Evolutionary conservation across 2,113 vertebrate genomes (phyloP).

Genomic region (Ictidomys tridecemlineatus): DNA sequence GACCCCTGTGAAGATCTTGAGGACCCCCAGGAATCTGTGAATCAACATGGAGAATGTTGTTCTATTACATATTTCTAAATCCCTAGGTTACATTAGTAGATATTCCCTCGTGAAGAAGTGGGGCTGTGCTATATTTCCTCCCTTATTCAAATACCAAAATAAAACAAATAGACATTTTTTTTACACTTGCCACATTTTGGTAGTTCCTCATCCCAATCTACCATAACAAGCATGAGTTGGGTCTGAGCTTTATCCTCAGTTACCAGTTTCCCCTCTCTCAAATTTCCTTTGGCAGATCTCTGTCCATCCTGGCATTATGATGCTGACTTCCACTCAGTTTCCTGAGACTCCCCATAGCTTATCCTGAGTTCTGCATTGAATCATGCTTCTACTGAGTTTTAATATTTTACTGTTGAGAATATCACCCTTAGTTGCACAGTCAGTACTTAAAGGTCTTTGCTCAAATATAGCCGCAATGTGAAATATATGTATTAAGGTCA

Average conservation of each 20-base stretch:
- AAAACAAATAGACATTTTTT: not conserved
- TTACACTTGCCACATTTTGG: not conserved
- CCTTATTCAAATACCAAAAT: not conserved
- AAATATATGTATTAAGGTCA: not conserved
- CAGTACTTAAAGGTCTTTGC: not conserved
- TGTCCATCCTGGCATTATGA: not conserved
- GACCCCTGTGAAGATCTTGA: not conserved
- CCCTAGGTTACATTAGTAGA: not conserved
- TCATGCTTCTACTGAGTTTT: not conserved
- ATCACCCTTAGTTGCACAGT: not conserved
- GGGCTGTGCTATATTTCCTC: not conserved
- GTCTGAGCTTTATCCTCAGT: not conserved
- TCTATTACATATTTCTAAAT: not conserved
- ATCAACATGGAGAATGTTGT: not conserved
- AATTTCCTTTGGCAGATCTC: not conserved
- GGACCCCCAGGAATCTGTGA: not conserved
- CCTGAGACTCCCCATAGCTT: not conserved
- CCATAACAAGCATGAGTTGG: not conserved
- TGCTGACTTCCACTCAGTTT: not conserved
- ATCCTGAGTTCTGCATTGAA: not conserved
- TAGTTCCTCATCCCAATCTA: not conserved
- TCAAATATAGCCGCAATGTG: not conserved
- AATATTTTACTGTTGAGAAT: not conserved
- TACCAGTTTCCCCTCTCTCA: not conserved
- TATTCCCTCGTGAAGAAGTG: not conserved